Evolutionary conservation across 2,888 invertebrate species (phyloP), one percentile per base, ranked within the genome.

Genomic region (Cosmorhoe ocellata): DNA sequence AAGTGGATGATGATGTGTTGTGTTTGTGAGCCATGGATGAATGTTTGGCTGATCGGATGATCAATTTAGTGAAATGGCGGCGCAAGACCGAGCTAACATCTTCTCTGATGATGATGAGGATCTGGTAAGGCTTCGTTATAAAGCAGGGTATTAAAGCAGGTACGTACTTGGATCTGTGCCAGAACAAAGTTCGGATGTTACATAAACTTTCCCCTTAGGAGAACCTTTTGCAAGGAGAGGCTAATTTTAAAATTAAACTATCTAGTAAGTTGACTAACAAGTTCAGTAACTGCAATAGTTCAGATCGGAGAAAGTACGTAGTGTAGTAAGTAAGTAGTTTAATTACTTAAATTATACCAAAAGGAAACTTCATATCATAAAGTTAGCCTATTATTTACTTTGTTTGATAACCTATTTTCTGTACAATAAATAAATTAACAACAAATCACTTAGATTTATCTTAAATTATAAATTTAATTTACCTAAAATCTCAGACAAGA

Each of bases 71-170:
- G 77, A 74, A 66, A 90, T 90, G 89, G 86, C 88, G 74, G 72
- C 80, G 57, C 83, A 82, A 73, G 88, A 89, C 43, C 71, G 84
- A 64, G 81, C 77, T 41, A 89, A 88, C 52, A 86, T 89, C 68
- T 87, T 89, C 66, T 63, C 84, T 22, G 89, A 89, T 61, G 85
- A 87, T 58, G 87, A 88, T 62, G 89, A 90, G 73, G 89, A 90
- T 55, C 68, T 90, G 87, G 89, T 89, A 64, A 76, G 87, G 69
- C 54, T 56, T 38, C 42, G 54, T 76, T 77, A 75, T 67, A 53
- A 72, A 77, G 74, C 65, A 62, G 61, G 63, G 67, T 60, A 66
- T 78, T 73, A 69, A 72, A 69, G 67, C 65, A 26, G 33, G 26
- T 32, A 31, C 45, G 9, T 40, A 56, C 63, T 77, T 79, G 80